Percentiles rank a stretch among this genome's conserved stretches.
Evolutionary conservation across 35 echinoderm and acorn worm genomes (phyloP).

Genomic region (Stichopus chloronotus): DNA sequence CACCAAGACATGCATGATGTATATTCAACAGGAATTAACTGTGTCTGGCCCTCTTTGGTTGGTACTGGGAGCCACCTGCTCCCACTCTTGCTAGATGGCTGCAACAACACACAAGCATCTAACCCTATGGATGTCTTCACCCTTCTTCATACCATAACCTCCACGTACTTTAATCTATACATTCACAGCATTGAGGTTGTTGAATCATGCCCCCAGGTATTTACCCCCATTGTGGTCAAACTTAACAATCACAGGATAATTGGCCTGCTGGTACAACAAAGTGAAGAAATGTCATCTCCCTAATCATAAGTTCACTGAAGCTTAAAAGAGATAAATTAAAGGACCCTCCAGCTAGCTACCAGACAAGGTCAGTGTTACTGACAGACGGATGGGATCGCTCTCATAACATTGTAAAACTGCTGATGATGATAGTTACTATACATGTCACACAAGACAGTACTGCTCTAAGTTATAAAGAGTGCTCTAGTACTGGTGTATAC

Average conservation of each 20-base stretch:
- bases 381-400: no score
- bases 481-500: no score
- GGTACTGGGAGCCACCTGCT: no score
- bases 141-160: not conserved
- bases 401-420: no score
- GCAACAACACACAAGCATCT: no score
- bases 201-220: conserved; percentile 20
- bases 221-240: conserved; percentile 40
- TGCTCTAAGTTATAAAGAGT: no score
- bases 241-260: not conserved
- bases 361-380: not conserved
- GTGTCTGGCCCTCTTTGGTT: no score
- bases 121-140: not conserved
- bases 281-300: not conserved
- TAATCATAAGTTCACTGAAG: not conserved
- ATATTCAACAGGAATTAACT: no score
- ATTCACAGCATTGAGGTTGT: not conserved
- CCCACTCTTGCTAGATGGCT: no score
- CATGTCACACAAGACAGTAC: no score
- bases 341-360: not conserved
- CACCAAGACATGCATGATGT: no score
- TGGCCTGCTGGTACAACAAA: not conserved
- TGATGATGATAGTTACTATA: no score
- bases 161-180: not conserved
- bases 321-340: not conserved